A percentile compares a stretch with the other conserved stretches of the same genome.
These are phyloP conservation scores for Acanthiza pusilla DNA, from an alignment of 2,797 vertebrate species.

Conservation along the genomic window DNA sequence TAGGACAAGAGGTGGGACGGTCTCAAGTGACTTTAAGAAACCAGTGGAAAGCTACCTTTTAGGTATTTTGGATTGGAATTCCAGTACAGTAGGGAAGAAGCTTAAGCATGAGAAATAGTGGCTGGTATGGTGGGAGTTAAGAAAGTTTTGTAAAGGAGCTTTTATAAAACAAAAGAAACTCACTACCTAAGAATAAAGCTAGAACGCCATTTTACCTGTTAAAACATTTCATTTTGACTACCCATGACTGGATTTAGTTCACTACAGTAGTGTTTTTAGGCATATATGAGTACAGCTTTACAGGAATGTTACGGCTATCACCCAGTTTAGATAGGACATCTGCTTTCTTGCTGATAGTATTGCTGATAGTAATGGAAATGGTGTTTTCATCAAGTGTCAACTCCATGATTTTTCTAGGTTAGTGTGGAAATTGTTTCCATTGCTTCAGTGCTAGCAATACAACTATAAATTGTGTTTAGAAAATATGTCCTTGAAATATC, in stretches of 20 bases:
- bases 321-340: neutral
- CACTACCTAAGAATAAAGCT: neutral
- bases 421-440: neutral
- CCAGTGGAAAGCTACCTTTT: neutral
- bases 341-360: neutral
- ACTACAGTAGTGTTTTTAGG: neutral
- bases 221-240: neutral
- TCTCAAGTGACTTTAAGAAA: neutral
- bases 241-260: neutral
- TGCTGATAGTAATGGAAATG: neutral
- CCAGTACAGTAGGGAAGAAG: neutral
- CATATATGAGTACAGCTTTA: neutral
- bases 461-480: neutral
- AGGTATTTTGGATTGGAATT: neutral
- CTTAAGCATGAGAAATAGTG: neutral
- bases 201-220: neutral
- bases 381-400: neutral
- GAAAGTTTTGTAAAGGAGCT: neutral
- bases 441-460: neutral
- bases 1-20: neutral
- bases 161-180: neutral
- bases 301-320: neutral
- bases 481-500: neutral
- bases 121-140: neutral
- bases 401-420: neutral